Evolutionary conservation across 2,888 invertebrate genomes (phyloP), one percentile per base, ranked within the genome.

Genomic region (Eustalomyia histrio): DNA sequence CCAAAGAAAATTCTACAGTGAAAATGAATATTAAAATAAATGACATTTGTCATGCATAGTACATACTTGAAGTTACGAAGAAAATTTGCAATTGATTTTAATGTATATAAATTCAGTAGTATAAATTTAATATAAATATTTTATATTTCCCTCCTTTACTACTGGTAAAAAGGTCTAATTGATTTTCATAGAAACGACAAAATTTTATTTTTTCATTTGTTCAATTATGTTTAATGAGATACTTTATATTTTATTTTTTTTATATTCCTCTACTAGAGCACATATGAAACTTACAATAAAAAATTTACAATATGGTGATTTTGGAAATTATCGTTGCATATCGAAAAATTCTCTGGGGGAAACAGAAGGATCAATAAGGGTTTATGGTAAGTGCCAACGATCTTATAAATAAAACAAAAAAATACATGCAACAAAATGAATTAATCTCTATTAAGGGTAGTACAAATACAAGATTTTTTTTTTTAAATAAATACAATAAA

Each of bases 321-420:
- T 97, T 89, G 97, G 97, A 83, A 96, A 95, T 92, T 97, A 97
- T 91, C 93, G 96, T 87, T 97, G 97, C 92, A 96, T 97, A 91
- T 97, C 97, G 86, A 97, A 97, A 92, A 97, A 97, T 92, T 97
- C 97, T 69, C 93, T 97, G 60, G 97, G 97, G 81, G 97, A 97
- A 92, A 97, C 97, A 10, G 97, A 97, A 91, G 97, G 97, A 86
- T 96, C 97, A 85, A 97, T 97, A 90, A 93, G 97, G 89, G 93
- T 97, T 85, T 97, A 97, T 91, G 97, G 97, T 97, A 92, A 93
- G 93, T 88, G n/a, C n/a, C n/a, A n/a, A n/a, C n/a, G n/a, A n/a
- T n/a, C n/a, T n/a, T n/a, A n/a, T n/a, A n/a, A n/a, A n/a, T n/a
- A n/a, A n/a, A n/a, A n/a, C n/a, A n/a, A n/a, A n/a, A n/a, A n/a